These are phyloP conservation scores for Diploptera punctata DNA, from an alignment of 2,888 invertebrate species.

Conservation along the genomic window DNA sequence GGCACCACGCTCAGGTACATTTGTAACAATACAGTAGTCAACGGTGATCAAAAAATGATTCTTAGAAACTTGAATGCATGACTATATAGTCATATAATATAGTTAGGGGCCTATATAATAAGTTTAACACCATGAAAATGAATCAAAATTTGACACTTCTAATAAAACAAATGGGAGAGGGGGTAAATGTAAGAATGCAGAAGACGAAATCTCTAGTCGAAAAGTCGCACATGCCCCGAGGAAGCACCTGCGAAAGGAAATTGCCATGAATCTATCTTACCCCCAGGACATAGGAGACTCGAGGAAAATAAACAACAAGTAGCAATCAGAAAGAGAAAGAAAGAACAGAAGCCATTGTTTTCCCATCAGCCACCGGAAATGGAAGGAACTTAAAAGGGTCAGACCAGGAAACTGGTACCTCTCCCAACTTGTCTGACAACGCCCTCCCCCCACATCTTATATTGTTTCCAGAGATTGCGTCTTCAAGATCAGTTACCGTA, in stretches of 20 bases:
- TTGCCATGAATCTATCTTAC: background rate
- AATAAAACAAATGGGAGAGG: too few species aligned
- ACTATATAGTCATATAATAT: too few species aligned
- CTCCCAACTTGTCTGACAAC: background rate
- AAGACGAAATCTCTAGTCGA: too few species aligned
- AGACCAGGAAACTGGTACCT: slow-evolving; percentile 9
- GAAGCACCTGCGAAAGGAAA: background rate
- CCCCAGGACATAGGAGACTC: background rate
- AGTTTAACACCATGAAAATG: too few species aligned
- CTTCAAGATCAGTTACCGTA: background rate
- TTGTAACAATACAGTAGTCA: too few species aligned
- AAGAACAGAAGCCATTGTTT: slow-evolving; percentile 31
- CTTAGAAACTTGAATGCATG: too few species aligned
- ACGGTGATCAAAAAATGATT: too few species aligned
- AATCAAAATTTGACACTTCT: too few species aligned
- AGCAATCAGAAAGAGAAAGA: background rate
- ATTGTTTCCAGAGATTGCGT: background rate
- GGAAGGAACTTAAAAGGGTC: slow-evolving; percentile 23
- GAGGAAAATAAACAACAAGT: slow-evolving; percentile 7
- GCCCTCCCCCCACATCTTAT: background rate
- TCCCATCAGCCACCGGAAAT: slow-evolving; percentile 29
- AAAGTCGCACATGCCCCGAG: too few species aligned
- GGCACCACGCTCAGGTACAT: too few species aligned
- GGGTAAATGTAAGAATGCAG: too few species aligned
- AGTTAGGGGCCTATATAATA: too few species aligned